Percentiles rank a stretch among this genome's conserved stretches.
Evolutionary conservation across 2,113 vertebrate species (phyloP).

Genomic region (Oceanites oceanicus): DNA sequence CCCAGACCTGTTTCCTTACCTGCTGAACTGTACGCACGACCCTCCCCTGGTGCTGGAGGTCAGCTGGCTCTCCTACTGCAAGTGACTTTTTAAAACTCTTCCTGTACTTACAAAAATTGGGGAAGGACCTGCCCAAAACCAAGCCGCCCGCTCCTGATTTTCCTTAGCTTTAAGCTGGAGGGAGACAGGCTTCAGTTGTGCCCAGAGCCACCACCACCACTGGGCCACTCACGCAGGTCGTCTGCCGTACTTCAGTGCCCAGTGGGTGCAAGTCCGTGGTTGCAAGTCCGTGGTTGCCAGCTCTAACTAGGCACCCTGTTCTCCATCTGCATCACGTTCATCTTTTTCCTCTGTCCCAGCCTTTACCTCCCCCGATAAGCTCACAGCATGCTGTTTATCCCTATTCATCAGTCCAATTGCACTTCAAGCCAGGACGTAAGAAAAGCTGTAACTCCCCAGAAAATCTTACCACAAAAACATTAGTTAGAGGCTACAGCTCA

Average conservation of each 20-base stretch:
- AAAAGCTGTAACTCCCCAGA: neutral
- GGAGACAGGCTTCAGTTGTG: neutral
- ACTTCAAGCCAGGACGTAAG: neutral
- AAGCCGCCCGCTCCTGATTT: fast-evolving
- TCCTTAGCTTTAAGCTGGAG: neutral
- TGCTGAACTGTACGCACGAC: neutral
- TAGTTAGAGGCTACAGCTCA: neutral
- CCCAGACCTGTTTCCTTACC: neutral
- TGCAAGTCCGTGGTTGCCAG: neutral
- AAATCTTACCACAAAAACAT: neutral
- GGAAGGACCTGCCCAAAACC: neutral
- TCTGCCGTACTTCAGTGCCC: neutral
- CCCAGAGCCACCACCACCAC: too few relatives aligned
- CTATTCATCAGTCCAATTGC: fast-evolving
- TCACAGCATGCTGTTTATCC: neutral
- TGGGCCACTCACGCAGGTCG: fast-evolving
- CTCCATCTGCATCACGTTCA: fast-evolving
- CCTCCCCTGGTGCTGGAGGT: neutral
- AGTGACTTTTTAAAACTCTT: neutral
- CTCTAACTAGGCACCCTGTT: neutral
- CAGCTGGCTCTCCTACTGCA: neutral
- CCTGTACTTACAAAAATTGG: neutral
- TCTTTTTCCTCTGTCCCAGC: neutral
- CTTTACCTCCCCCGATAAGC: neutral
- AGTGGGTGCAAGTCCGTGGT: fast-evolving